A percentile compares a stretch with the other conserved stretches of the same genome.
These are phyloP conservation scores for Zaprionus nigranus DNA, from an alignment of 1,140 invertebrate genomes.

Conservation along the genomic window DNA sequence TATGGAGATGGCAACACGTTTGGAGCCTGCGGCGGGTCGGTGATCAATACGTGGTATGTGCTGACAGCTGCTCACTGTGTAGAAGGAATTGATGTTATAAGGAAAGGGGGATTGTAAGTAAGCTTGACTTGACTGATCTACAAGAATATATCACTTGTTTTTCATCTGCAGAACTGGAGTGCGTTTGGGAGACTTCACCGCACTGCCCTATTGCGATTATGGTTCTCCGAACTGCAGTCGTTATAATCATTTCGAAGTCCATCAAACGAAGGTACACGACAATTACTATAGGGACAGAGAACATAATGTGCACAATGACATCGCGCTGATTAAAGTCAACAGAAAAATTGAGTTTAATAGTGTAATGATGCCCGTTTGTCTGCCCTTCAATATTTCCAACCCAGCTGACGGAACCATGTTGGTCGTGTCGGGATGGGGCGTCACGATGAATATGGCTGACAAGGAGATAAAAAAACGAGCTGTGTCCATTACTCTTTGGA, in stretches of 20 bases:
- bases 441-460: accelerated
- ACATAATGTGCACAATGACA: background rate
- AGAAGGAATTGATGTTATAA: background rate
- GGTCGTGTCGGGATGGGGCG: background rate
- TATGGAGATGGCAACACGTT: background rate
- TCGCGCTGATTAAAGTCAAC: background rate
- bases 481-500: background rate
- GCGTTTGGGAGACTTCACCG: background rate
- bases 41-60: background rate
- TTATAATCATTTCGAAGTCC: background rate
- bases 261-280: background rate
- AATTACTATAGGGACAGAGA: background rate
- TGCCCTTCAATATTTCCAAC: background rate
- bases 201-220: background rate
- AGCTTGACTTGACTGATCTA: background rate
- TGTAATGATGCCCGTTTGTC: background rate
- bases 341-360: background rate
- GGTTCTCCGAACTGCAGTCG: background rate
- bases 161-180: background rate
- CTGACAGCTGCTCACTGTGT: background rate
- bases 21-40: background rate
- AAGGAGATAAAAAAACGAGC: background rate
- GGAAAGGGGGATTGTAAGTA: background rate
- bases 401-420: accelerated
- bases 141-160: background rate